These are phyloP conservation scores for Carposina sasakii DNA, from an alignment of 1,140 invertebrate genomes.

Conservation along the genomic window DNA sequence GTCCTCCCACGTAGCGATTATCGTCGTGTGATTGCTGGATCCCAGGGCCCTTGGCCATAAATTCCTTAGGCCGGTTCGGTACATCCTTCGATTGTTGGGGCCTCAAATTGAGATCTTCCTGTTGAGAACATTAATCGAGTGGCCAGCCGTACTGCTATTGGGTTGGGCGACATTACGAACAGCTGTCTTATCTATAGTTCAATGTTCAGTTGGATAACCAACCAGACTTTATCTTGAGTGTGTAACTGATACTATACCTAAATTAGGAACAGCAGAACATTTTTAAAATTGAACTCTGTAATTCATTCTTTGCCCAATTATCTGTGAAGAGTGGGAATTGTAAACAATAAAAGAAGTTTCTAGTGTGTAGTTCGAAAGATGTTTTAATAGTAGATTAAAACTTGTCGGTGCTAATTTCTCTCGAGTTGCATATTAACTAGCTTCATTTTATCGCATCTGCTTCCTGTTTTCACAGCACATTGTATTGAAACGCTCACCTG, in stretches of 20 bases:
- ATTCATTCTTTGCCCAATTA: no score
- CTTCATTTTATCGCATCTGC: no score
- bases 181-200: not conserved
- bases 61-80: constrained; percentile 38
- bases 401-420: no score
- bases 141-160: not conserved
- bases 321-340: no score
- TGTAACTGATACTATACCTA: not conserved
- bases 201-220: not conserved
- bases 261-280: no score
- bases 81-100: constrained; percentile 61
- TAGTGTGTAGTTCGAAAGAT: no score
- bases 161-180: not conserved
- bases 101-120: constrained; percentile 42
- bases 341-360: no score
- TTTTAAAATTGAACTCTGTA: no score
- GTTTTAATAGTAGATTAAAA: no score
- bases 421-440: no score
- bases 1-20: constrained; percentile 39
- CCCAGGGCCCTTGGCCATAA: constrained; percentile 35
- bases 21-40: constrained; percentile 22
- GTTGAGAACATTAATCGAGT: constrained; percentile 16
- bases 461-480: no score
- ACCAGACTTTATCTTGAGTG: not conserved
- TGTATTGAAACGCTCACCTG: no score